Percentiles rank a stretch among this genome's conserved stretches.
phyloP scores from a whole-genome alignment of 2,113 vertebrate species.

The Anseranas semipalmata region DNA sequence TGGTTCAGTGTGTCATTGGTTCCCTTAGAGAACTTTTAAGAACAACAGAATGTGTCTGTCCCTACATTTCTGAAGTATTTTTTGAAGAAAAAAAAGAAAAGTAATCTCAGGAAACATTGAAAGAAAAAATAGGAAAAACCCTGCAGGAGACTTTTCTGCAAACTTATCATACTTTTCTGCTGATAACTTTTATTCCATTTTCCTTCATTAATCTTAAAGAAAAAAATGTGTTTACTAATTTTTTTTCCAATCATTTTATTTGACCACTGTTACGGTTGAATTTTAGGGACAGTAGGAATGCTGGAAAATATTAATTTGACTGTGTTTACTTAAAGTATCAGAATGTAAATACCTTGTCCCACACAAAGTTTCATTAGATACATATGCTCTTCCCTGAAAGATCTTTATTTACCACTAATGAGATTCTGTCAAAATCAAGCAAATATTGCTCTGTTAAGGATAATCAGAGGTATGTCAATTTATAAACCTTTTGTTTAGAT shows the following conservation, averaged over 20 bases:
- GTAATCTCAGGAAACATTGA: neutral
- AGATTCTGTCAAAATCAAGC: neutral
- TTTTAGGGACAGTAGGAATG: neutral
- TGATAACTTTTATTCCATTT: neutral
- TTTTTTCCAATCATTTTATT: neutral
- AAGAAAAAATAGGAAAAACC: neutral
- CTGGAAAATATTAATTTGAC: neutral
- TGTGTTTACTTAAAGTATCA: neutral
- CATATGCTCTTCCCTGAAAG: neutral
- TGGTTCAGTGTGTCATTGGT: neutral
- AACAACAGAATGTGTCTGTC: neutral
- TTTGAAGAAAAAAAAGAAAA: neutral
- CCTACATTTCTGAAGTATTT: neutral
- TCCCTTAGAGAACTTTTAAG: neutral
- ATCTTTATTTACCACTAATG: neutral
- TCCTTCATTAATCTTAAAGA: neutral
- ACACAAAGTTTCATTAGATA: neutral
- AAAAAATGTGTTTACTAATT: neutral
- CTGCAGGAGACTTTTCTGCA: neutral
- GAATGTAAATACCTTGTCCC: neutral
- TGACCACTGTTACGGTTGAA: neutral
- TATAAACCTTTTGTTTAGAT: neutral
- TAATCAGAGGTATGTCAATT: neutral
- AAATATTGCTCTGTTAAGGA: neutral
- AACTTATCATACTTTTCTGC: neutral